Percentiles rank a stretch among this genome's conserved stretches.
Evolutionary conservation across 2,888 invertebrate species (phyloP).

Genomic region (Piscicola geometra): DNA sequence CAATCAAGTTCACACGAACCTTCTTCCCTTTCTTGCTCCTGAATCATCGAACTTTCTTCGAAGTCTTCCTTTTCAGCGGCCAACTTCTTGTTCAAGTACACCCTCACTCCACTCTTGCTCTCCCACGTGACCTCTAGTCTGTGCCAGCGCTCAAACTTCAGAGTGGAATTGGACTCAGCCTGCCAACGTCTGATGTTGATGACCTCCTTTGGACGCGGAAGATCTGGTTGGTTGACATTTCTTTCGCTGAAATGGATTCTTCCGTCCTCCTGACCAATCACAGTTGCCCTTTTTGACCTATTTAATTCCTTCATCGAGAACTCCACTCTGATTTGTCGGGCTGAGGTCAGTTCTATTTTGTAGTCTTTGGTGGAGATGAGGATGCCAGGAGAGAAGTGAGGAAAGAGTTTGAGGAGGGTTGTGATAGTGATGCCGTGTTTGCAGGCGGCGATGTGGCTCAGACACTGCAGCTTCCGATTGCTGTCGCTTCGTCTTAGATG

Average conservation of each 20-base stretch:
- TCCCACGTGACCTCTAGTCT: conserved; percentile 52
- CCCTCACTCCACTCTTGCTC: conserved; percentile 46
- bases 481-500: too few relatives aligned
- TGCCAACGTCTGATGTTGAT: background rate
- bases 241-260: conserved; percentile 37
- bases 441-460: conserved; percentile 11
- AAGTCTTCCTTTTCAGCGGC: background rate
- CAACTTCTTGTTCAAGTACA: conserved; percentile 47
- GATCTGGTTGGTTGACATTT: background rate
- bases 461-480: background rate
- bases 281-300: too few relatives aligned
- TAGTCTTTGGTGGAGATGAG: conserved; percentile 18
- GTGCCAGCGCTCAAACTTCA: conserved; percentile 49
- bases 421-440: conserved; percentile 24
- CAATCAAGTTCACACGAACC: background rate
- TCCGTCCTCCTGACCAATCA: conserved; percentile 41
- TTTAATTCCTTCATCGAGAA: background rate
- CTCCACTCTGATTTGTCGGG: background rate
- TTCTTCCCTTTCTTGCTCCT: background rate
- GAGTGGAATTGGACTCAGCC: conserved; percentile 22
- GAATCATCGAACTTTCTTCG: background rate
- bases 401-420: conserved; percentile 12
- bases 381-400: background rate
- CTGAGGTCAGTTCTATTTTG: conserved; percentile 2
- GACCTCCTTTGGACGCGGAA: too few relatives aligned